Evolutionary conservation across 2,797 vertebrate species (phyloP), one percentile per base, ranked within the genome.

Genomic region (Lepilemur ruficaudatus): DNA sequence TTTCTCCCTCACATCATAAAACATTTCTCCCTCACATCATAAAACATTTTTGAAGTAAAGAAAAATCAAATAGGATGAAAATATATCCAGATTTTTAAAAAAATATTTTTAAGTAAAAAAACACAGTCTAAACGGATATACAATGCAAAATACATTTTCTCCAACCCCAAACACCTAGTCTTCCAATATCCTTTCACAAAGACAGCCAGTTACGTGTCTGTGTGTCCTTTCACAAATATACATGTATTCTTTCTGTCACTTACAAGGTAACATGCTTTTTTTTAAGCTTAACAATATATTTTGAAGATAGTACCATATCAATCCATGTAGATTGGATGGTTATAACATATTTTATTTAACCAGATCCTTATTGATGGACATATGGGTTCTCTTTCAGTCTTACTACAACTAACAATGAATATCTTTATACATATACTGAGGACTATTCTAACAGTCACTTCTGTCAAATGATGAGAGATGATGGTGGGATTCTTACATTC

Each of bases 1-100:
- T 95, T 96, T 96, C 80, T 96, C 23, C n/a, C 20, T 80, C 18
- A 72, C 7, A 43, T 90, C 87, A 92, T 59, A 55, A 72, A 93
- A 50, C 14, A 57, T 59, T 87, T 84, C 80, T 96, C 23, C n/a
- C 20, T 80, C 18, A 72, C 7, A 43, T 90, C 87, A 92, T 59
- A 55, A 72, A 93, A 50, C 14, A 57, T 59, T 87, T 84, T 85
- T 79, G n/a, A 75, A 50, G 25, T 59, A 80, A 69, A 86, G 14
- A 92, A 85, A 95, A 92, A 85, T 55, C 18, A 46, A 93, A 48
- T 5, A 78, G 11, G n/a, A 55, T 91, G 38, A 93, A 87, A 90
- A 22, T n/a, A 67, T 90, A 63, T 32, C 23, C 1, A 81, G 25
- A 13, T 84, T 38, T 25, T 76, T 17, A 7, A 9, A 46, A 65